These are phyloP conservation scores for Formicarius rufipectus DNA, from an alignment of 2,113 vertebrate genomes.

Conservation along the genomic window DNA sequence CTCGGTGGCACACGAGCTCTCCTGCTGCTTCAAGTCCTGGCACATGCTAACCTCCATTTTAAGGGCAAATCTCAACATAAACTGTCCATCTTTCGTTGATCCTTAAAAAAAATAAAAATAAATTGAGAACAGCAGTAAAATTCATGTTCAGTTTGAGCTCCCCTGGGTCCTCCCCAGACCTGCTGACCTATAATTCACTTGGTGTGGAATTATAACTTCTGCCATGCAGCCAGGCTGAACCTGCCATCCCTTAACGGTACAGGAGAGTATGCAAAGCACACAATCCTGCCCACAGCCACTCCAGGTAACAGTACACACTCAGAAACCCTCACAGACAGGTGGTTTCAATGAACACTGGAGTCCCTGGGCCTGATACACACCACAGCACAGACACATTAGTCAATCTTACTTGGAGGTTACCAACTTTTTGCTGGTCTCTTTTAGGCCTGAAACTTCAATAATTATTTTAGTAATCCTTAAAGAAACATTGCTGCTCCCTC, in stretches of 20 bases:
- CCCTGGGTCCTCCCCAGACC: not conserved
- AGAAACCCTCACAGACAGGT: not conserved
- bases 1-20: not conserved
- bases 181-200: not conserved
- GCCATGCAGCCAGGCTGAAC: not conserved
- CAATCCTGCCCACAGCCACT: rapidly evolving
- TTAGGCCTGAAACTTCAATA: not conserved
- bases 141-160: not conserved
- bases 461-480: not conserved
- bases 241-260: not conserved
- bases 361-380: not conserved
- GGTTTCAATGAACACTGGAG: not conserved
- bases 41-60: not conserved
- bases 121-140: not conserved
- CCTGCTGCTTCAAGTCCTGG: not conserved
- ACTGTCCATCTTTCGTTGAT: not conserved
- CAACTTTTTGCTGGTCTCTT: not conserved
- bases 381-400: not conserved
- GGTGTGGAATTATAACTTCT: not conserved
- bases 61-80: not conserved
- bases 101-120: not conserved
- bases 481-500: not conserved
- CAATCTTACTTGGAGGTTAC: not conserved
- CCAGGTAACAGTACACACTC: not conserved
- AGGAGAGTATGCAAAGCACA: not conserved